Evolutionary conservation across 2,888 invertebrate species (phyloP).

Genomic region (Tetranychus truncatus): DNA sequence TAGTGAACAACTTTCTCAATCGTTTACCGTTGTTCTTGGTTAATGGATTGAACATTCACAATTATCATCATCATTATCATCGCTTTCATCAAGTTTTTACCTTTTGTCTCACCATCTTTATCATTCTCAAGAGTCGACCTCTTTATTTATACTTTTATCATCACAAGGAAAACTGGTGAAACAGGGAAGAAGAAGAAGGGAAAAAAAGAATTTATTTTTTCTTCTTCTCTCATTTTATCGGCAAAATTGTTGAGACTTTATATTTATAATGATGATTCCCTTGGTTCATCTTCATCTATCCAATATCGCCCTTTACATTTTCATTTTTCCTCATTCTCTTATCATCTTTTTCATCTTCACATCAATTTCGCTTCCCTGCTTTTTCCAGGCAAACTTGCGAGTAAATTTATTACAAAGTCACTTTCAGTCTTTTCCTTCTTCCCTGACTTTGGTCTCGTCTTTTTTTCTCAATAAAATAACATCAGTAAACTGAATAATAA

Average conservation of each 20-base stretch:
- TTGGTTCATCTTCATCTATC: neutral
- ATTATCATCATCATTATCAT: neutral
- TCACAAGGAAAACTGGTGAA: neutral
- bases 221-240: neutral
- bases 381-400: neutral
- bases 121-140: neutral
- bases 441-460: neutral
- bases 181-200: neutral
- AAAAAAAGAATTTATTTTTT: neutral
- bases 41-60: neutral
- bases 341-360: neutral
- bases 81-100: neutral
- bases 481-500: constrained; percentile 4
- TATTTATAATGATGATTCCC: neutral
- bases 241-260: neutral
- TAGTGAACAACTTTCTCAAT: neutral
- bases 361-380: constrained; percentile 1
- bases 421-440: neutral
- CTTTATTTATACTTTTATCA: neutral
- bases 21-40: neutral
- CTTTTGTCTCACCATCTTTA: neutral
- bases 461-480: constrained; percentile 6
- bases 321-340: neutral
- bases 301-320: neutral
- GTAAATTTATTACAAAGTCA: neutral